Percentiles rank a stretch among this genome's conserved stretches.
phyloP scores from a whole-genome alignment of 1,140 invertebrate species.

The Myzus persicae region DNA sequence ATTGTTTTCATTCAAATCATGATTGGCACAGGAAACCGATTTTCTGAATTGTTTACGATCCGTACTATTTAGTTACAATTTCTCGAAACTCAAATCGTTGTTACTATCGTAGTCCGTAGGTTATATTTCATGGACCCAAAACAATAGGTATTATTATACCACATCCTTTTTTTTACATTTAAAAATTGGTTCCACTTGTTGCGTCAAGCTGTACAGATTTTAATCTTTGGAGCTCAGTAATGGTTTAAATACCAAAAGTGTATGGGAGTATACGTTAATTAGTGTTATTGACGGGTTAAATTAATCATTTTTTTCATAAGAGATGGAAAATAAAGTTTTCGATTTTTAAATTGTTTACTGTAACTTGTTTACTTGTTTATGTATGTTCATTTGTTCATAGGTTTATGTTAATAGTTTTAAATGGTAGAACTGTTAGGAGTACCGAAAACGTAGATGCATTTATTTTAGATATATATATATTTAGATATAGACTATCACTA shows the following conservation, averaged over 20 bases:
- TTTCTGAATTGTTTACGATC: neutral
- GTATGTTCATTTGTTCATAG: neutral
- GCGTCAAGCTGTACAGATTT: neutral
- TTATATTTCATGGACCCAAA: neutral
- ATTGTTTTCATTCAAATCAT: neutral
- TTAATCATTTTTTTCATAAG: neutral
- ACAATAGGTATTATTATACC: neutral
- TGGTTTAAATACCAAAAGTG: neutral
- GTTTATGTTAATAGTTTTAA: neutral
- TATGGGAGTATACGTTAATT: neutral
- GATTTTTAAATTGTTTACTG: neutral
- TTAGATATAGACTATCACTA: too few species aligned
- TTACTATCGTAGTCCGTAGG: neutral
- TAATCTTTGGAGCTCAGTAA: neutral
- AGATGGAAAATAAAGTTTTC: neutral
- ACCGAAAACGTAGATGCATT: neutral
- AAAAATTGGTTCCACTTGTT: constrained; percentile 16
- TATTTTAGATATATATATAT: neutral
- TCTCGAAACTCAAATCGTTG: neutral
- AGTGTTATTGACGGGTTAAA: neutral
- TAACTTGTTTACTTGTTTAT: too few species aligned
- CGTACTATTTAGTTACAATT: neutral
- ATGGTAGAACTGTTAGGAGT: neutral
- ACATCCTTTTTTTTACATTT: neutral
- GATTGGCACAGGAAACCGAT: neutral